Evolutionary conservation across 2,113 vertebrate genomes (phyloP).

Genomic region (Colossoma macropomum): DNA sequence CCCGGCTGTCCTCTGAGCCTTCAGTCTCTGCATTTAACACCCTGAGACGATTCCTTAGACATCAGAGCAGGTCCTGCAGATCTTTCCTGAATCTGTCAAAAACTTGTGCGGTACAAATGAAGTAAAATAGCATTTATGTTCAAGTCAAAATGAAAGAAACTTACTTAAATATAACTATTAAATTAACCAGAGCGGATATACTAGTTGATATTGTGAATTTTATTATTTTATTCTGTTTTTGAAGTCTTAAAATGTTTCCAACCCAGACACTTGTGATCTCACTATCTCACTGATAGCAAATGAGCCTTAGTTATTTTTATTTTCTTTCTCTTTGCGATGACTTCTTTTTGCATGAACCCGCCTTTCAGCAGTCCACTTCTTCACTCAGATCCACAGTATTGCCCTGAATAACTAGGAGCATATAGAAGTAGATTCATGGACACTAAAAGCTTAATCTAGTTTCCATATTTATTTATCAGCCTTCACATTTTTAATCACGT

Average conservation of each 20-base stretch:
- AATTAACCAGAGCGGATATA: constrained; percentile 33
- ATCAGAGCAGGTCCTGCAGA: constrained; percentile 7
- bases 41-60: neutral
- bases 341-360: neutral
- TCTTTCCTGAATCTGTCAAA: constrained; percentile 15
- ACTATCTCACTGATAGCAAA: neutral
- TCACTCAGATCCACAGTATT: neutral
- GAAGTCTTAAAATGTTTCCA: neutral
- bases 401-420: neutral
- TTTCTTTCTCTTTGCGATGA: neutral
- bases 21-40: constrained; percentile 18
- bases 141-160: constrained; percentile 14
- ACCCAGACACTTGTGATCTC: neutral
- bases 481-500: constrained; percentile 23
- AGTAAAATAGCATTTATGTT: constrained; percentile 25
- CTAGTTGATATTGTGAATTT: constrained; percentile 39
- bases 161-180: constrained; percentile 43
- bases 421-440: neutral
- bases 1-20: constrained; percentile 23
- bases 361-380: neutral
- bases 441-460: constrained; percentile 9
- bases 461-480: constrained; percentile 35
- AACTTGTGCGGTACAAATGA: constrained; percentile 17
- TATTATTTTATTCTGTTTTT: constrained; percentile 22
- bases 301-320: neutral